phyloP scores from a whole-genome alignment of 2,888 invertebrate species.

The Chrysomela aeneicollis region DNA sequence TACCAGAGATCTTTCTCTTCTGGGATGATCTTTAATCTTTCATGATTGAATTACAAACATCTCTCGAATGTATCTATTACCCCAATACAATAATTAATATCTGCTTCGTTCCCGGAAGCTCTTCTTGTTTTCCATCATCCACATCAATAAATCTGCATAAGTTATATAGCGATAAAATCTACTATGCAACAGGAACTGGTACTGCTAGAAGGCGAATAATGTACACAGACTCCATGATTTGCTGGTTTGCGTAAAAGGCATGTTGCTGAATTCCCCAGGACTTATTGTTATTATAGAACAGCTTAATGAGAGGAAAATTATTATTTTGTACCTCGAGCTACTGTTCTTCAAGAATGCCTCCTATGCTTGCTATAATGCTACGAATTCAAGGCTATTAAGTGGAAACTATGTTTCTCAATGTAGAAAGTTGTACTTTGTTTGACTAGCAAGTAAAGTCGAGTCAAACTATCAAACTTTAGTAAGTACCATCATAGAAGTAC shows the following conservation, averaged over 20 bases:
- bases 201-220: background rate
- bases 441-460: too few species aligned
- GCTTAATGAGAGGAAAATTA: background rate
- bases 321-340: background rate
- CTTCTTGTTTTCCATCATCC: background rate
- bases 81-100: too few species aligned
- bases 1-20: too few species aligned
- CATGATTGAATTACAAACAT: too few species aligned
- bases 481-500: too few species aligned
- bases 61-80: too few species aligned
- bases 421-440: too few species aligned
- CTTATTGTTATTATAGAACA: background rate
- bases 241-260: background rate
- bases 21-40: too few species aligned
- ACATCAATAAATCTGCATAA: background rate
- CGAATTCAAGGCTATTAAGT: too few species aligned
- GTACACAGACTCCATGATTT: background rate
- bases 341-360: background rate
- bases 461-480: too few species aligned
- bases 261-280: background rate
- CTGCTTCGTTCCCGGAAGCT: background rate
- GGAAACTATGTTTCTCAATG: too few species aligned
- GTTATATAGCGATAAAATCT: background rate
- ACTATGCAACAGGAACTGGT: background rate
- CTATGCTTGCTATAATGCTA: too few species aligned